These are phyloP conservation scores for Zapornia atra DNA, from an alignment of 2,113 vertebrate genomes.

Conservation along the genomic window DNA sequence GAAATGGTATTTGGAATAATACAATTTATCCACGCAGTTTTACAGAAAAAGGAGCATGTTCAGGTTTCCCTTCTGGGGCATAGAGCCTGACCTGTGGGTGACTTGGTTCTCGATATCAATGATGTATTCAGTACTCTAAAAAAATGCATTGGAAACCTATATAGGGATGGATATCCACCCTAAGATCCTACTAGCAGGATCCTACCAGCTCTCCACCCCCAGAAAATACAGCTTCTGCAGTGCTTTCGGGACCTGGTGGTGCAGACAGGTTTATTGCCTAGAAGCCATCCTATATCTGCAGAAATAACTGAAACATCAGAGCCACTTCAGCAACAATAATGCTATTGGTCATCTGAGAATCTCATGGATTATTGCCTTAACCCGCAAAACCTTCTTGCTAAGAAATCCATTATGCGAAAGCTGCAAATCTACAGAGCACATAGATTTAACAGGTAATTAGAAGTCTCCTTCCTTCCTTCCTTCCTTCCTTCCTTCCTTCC, in stretches of 20 bases:
- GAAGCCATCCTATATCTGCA: not conserved
- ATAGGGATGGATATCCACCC: not conserved
- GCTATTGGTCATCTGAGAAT: not conserved
- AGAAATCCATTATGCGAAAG: constrained; percentile 1
- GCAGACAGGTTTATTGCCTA: too few relatives aligned
- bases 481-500: too few relatives aligned
- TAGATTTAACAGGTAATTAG: not conserved
- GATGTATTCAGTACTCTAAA: not conserved
- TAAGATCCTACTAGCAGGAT: not conserved
- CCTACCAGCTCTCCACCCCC: rapidly evolving
- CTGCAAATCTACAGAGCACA: not conserved
- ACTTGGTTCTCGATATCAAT: not conserved
- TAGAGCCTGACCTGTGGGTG: not conserved
- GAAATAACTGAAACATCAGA: not conserved
- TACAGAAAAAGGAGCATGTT: not conserved
- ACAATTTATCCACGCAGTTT: not conserved
- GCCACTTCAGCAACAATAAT: not conserved
- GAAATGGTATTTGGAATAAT: too few relatives aligned
- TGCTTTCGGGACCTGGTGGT: not conserved
- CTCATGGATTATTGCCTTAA: not conserved
- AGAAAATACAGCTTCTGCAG: not conserved
- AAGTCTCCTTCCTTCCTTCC: not conserved
- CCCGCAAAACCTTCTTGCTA: not conserved
- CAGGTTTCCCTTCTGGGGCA: rapidly evolving
- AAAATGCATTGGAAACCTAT: not conserved